These are phyloP conservation scores for Pristionchus fissidentatus DNA, from an alignment of 2,888 invertebrate genomes.

Conservation along the genomic window DNA sequence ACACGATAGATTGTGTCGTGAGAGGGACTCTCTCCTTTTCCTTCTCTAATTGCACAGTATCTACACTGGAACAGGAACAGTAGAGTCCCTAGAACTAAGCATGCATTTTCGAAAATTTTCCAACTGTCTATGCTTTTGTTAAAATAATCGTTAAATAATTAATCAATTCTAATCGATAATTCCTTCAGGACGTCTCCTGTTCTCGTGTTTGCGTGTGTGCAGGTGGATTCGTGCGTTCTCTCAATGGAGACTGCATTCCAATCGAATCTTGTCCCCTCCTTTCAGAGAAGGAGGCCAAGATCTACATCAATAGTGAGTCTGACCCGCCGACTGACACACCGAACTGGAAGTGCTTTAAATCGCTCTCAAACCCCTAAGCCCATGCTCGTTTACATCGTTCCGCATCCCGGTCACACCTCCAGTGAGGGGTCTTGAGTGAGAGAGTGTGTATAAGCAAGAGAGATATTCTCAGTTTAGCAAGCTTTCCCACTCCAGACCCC, in stretches of 20 bases:
- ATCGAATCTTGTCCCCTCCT: conserved; percentile 23
- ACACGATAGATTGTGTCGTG: neutral
- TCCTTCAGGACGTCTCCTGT: conserved; percentile 9
- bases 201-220: conserved; percentile 28
- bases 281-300: conserved; percentile 34
- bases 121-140: too few relatives aligned
- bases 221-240: conserved; percentile 4
- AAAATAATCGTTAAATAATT: neutral
- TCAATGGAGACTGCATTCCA: conserved; percentile 25
- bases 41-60: too few relatives aligned
- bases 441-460: neutral
- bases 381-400: too few relatives aligned
- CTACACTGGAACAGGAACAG: too few relatives aligned
- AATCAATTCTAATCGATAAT: neutral
- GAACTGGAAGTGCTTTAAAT: too few relatives aligned
- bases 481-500: neutral
- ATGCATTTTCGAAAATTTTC: too few relatives aligned
- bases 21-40: neutral
- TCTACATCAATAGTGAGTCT: conserved; percentile 31
- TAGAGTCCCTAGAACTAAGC: too few relatives aligned
- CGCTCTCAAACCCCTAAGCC: too few relatives aligned
- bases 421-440: neutral
- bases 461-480: neutral
- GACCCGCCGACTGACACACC: too few relatives aligned
- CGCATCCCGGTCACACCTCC: neutral